Conservation (phyloP, 2,113 vertebrate species). For the Alces alces region DNA sequence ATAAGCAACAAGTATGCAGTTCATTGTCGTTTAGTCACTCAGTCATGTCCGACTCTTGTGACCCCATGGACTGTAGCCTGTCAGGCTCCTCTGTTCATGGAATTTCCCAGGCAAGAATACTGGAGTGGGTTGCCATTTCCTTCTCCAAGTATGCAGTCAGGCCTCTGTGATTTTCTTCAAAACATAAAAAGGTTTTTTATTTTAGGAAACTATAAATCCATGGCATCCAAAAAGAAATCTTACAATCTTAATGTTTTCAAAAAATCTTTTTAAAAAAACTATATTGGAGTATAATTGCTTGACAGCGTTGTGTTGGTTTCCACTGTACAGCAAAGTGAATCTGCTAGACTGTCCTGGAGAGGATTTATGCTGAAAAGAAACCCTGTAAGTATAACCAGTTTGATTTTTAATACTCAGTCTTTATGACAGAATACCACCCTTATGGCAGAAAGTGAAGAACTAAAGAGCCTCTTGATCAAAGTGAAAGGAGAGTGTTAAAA, state of each 20-base stretch:
- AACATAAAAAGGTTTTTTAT: neutral
- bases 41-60: neutral
- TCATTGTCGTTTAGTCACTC: neutral
- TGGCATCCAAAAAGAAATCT: neutral
- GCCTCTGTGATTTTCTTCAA: neutral
- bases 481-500: neutral
- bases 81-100: neutral
- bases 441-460: neutral
- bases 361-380: conserved; percentile 19
- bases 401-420: neutral
- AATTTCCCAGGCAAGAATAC: neutral
- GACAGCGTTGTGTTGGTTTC: neutral
- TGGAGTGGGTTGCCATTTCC: neutral
- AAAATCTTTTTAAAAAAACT: neutral
- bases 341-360: neutral
- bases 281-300: neutral
- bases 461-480: neutral
- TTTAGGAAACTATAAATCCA: neutral
- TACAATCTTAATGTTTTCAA: neutral
- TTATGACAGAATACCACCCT: neutral
- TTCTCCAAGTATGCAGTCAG: neutral
- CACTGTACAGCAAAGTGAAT: neutral
- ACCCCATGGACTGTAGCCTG: neutral
- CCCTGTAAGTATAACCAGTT: neutral
- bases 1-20: neutral